Base-by-base conservation (phyloP, 2,888 invertebrate species). In the Phragmatobia fuliginosa region DNA sequence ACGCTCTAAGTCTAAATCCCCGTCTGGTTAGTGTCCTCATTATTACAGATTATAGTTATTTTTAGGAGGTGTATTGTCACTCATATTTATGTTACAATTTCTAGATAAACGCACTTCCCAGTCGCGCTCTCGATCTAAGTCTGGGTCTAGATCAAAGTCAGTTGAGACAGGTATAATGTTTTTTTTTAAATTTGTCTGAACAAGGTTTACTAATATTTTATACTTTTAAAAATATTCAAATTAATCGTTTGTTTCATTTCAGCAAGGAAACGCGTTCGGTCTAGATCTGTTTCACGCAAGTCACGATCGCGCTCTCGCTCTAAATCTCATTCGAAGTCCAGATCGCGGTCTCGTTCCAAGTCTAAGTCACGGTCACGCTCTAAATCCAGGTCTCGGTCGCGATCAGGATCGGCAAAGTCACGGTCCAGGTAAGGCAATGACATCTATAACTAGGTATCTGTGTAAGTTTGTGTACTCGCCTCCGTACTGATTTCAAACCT, bases 351-450 rank as follows among this genome's bases (percentile, higher is more conserved):
- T 7, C 80, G 75, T 2, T 86, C 80, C 0, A 60, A 67, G 5
- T 82, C 80, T 87, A 72, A 68, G 16, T 81, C 82, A 0, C 36
- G 68, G 0, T 83, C 82, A 0, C 62, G 71, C 2, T 83, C 82
- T 0, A 74, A 75, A 8, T 86, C 88, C 0, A 70, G 75, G 3
- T 87, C 86, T 38, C 80, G 87, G 36, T 89, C 90, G 0, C 72
- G 79, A n/a, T 79, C 79, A 16, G 77, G 77, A 31, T 79, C 78
- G 2, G 77, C 75, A 0, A 79, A 78, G 45, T 79, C 73, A 21
- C 68, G 71, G 38, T 73, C 78, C 31, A 67, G 73, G 77, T 80
- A 67, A 67, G 28, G 36, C 14, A 28, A 38, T 4, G 1, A 28
- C 2, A 28, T 18, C 28, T 28, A 41, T 8, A 10, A 25, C 14